These are phyloP conservation scores for Paraescarpia echinospica DNA, from an alignment of 1,140 invertebrate species.

Conservation along the genomic window DNA sequence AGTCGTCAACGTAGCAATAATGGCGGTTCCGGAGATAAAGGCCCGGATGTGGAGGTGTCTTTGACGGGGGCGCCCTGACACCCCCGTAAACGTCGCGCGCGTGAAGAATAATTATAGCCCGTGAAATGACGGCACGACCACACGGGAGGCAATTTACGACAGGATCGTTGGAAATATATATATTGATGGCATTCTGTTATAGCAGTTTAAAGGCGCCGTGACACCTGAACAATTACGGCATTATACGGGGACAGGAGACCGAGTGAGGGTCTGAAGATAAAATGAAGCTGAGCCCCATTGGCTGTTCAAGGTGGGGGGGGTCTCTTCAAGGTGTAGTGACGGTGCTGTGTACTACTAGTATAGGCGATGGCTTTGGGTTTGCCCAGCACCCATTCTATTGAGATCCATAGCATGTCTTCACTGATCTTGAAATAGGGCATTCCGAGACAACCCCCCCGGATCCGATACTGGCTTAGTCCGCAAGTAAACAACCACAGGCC, in stretches of 20 bases:
- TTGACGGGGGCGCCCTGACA: not conserved
- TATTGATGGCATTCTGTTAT: not conserved
- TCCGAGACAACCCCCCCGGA: too few species aligned
- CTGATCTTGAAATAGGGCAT: too few species aligned
- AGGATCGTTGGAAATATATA: not conserved
- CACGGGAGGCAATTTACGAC: not conserved
- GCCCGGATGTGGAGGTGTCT: not conserved
- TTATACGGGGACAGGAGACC: not conserved
- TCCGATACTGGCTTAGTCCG: not conserved
- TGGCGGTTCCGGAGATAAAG: not conserved
- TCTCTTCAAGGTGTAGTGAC: too few species aligned
- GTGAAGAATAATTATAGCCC: not conserved
- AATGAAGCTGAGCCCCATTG: not conserved
- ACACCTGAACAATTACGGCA: not conserved
- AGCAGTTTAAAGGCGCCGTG: not conserved
- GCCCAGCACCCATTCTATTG: not conserved
- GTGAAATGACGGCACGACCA: not conserved
- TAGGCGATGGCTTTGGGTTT: not conserved
- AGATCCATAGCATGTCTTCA: not conserved
- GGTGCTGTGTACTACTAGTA: too few species aligned
- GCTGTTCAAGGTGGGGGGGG: too few species aligned
- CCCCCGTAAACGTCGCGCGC: not conserved
- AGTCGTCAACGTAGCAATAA: not conserved
- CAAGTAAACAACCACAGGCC: not conserved
- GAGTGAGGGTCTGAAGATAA: not conserved